phyloP scores from a whole-genome alignment of 2,888 invertebrate genomes.

The Drosophila multiciliata region DNA sequence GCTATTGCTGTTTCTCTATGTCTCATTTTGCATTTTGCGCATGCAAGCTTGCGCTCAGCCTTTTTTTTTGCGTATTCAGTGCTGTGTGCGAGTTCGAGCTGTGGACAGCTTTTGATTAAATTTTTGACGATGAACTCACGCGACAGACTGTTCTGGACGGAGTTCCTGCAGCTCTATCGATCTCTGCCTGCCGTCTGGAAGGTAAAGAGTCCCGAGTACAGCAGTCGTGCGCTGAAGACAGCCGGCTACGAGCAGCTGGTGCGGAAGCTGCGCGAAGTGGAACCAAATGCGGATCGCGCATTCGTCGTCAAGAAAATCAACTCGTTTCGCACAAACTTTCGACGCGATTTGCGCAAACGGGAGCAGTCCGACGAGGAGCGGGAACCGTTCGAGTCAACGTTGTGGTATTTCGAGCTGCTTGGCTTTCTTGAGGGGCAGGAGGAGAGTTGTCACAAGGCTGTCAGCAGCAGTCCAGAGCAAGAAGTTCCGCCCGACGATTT shows the following conservation, averaged over 20 bases:
- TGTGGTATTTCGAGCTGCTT: conserved; percentile 58
- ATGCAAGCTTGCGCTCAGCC: conserved; percentile 63
- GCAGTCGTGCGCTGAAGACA: conserved; percentile 40
- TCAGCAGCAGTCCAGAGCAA: not conserved
- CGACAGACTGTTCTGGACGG: conserved; percentile 58
- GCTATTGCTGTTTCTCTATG: not conserved
- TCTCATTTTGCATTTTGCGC: conserved; percentile 53
- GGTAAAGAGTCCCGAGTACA: conserved; percentile 55
- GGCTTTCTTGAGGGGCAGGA: conserved; percentile 55
- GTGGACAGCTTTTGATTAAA: conserved; percentile 22
- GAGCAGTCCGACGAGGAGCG: conserved; percentile 9
- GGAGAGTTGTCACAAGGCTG: conserved; percentile 7
- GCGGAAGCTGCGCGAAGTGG: conserved; percentile 54
- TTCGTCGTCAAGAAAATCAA: conserved; percentile 58
- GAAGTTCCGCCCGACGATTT: not conserved
- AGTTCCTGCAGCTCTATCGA: conserved; percentile 60
- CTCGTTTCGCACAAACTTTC: conserved; percentile 60
- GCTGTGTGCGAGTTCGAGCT: conserved; percentile 26
- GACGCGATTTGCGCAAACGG: conserved; percentile 53
- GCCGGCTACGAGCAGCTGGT: conserved; percentile 54
- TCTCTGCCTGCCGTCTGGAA: conserved; percentile 62
- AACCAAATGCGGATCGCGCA: conserved; percentile 51
- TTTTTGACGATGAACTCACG: conserved; percentile 47
- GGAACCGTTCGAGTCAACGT: conserved; percentile 41
- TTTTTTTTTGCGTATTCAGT: conserved; percentile 30